These are phyloP conservation scores for Ataeniobius toweri DNA, from an alignment of 2,797 vertebrate species.

Conservation along the genomic window DNA sequence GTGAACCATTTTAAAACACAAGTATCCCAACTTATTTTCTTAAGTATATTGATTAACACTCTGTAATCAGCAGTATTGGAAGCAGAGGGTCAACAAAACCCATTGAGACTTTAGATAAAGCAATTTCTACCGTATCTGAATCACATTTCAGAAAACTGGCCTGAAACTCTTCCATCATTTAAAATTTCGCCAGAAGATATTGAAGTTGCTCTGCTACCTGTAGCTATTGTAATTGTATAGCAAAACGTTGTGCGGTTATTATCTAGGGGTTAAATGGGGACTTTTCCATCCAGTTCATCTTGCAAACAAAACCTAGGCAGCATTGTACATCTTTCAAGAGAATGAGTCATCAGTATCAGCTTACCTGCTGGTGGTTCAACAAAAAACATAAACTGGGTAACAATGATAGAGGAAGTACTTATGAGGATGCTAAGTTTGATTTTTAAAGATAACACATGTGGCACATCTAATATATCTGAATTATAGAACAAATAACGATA, in stretches of 20 bases:
- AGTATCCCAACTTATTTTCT: background rate
- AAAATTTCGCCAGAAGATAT: background rate
- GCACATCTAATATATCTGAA: background rate
- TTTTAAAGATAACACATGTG: background rate
- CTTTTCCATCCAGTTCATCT: constrained; percentile 20
- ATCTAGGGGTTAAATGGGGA: constrained; percentile 6
- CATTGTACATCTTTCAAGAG: constrained; percentile 1
- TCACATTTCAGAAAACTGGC: background rate
- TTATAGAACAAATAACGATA: background rate
- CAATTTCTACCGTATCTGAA: background rate
- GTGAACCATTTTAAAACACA: background rate
- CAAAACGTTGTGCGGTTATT: background rate
- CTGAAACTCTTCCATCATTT: background rate
- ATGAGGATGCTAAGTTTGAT: too few species aligned
- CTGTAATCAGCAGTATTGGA: background rate
- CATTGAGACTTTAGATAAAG: background rate
- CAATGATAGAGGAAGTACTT: background rate
- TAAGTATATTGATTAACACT: background rate
- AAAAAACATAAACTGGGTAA: background rate
- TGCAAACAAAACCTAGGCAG: background rate
- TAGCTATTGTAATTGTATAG: background rate
- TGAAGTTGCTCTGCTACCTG: background rate
- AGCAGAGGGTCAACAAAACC: background rate
- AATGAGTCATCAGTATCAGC: constrained; percentile 51
- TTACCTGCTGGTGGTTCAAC: constrained; percentile 26